Base-by-base conservation (phyloP, 2,888 invertebrate genomes). In the Leptopilina syphax region DNA sequence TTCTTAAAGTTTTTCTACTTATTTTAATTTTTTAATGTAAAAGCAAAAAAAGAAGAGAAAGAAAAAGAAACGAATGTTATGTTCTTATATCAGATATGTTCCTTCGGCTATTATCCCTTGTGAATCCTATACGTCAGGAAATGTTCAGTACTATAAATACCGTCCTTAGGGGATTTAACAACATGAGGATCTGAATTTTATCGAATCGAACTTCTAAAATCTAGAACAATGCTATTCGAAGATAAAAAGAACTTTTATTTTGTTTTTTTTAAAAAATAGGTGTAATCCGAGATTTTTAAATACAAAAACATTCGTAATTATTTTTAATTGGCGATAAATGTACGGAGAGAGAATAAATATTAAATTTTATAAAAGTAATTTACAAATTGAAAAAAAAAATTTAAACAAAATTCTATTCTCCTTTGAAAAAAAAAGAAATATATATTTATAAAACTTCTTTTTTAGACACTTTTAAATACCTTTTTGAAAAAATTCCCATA, bases 121-220 rank as follows among this genome's bases (percentile, higher is more conserved):
- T 57, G 73, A n/a, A 57, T 54, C 4, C 9, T 4, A 44, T 44
- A 4, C 57, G 57, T 73, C 57, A 41, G 73, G 18, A 73, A 73
- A 57, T 73, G n/a, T 41, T 73, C n/a, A n/a, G 7, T 34, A 34
- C 54, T 73, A 50, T 10, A 70, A 27, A 70, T 73, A 41, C n/a
- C 2, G 57, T 73, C 57, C 54, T 73, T 41, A 34, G 73, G 57
- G 57, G 18, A 73, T 65, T 63, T 57, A 73, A 41, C 12, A 70
- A 73, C n/a, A 41, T 34, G 34, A n/a, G 27, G 41, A 41, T 70
- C 8, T 41, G n/a, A 34, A 57, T 73, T 73, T 73, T 73, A n/a
- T 24, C 57, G 41, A 73, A 60, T 41, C 73, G 13, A 27, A 27
- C 50, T 57, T 57, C n/a, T 41, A n/a, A 73, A 34, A 57, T 57